Base-by-base conservation (phyloP, 1,140 invertebrate genomes). In the Caenorhabditis briggsae region DNA sequence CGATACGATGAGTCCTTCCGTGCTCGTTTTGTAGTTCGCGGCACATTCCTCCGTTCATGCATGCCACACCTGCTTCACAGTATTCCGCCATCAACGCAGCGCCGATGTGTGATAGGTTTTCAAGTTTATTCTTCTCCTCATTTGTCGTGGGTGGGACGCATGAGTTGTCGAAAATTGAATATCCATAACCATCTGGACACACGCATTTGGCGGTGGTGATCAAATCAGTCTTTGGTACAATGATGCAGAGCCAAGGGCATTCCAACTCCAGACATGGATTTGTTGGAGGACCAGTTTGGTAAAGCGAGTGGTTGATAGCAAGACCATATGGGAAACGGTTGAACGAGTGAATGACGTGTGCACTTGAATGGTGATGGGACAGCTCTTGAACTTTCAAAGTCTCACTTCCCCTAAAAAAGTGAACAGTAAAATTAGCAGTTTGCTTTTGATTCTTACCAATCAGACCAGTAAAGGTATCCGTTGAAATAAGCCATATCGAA, bases 281-380 rank as follows among this genome's bases (percentile, higher is more conserved):
- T 12, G 23, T 33, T 46, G 46, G 16, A 41, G 61, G 55, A 33
- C 46, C 46, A 25, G 59, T 48, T 48, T 87, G 86, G 20, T 82
- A 83, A 20, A 61, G 65, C 2, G 82, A 46, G 59, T 87, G 86
- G 0, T 87, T 84, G 53, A 87, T 18, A n/a, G 86, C 83, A 58
- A 87, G 33, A 25, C 86, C 82, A 46, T 84, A 83, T 55, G 86
- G 86, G 83, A 78, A 87, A 20, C 41, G 25, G 12, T 33, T 58
- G 86, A 87, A 87, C 23, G 61, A 33, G 53, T 87, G 86, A n/a
- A 87, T 48, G 61, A 82, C 20, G n/a, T 87, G 61, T n/a, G 86
- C 41, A 16, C 43, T 56, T 5, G 82, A 59, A 33, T 87, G 86
- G 43, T 84, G 82, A 33, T 55, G 23, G 9, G 48, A 48, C 46